Base-by-base conservation (phyloP, 2,888 invertebrate species). In the Leucozona laternaria region DNA sequence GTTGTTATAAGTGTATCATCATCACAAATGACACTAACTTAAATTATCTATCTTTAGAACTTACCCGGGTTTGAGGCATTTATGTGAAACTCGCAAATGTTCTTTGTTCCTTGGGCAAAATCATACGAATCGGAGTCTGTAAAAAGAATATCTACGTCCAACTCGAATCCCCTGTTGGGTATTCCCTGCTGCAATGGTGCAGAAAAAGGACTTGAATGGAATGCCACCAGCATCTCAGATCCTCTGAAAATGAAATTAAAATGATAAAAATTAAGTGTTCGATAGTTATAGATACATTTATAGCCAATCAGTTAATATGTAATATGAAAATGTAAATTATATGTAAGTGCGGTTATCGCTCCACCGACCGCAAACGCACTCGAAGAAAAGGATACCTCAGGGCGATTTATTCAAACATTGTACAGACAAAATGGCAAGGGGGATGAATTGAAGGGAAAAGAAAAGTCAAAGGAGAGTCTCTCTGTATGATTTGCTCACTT, bases 81-180 rank as follows among this genome's bases (percentile, higher is more conserved):
- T 81, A 96, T 95, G 91, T 96, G 95, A 90, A 96, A 96, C 91
- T 96, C 96, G 90, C 96, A 96, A 53, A 91, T 88, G 90, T 92
- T 92, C 77, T 92, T 92, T 2, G 93, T 90, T 45, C 93, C 93
- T 78, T 94, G 94, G 4, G 96, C 96, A 91, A 96, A 97, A 91
- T 97, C 97, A 66, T 96, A 94, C 0, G 97, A 97, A 90, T 97
- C 97, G 0, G 97, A 97, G 91, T 97, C 97, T 0, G 97, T 96
- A 91, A 97, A 97, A 48, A 97, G 95, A 48, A 98, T 96, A 90
- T 97, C 97, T n/a, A 97, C 96, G 89, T 96, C 96, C 57, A 98
- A 94, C 90, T 97, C 97, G 90, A 97, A 96, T 76, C 96, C 96
- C 4, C 97, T 93, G 76, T 97, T 93, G 0, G 96, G 95, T 76